Evolutionary conservation across 2,888 invertebrate genomes (phyloP).

Genomic region (Melikaiella ostensackeni): DNA sequence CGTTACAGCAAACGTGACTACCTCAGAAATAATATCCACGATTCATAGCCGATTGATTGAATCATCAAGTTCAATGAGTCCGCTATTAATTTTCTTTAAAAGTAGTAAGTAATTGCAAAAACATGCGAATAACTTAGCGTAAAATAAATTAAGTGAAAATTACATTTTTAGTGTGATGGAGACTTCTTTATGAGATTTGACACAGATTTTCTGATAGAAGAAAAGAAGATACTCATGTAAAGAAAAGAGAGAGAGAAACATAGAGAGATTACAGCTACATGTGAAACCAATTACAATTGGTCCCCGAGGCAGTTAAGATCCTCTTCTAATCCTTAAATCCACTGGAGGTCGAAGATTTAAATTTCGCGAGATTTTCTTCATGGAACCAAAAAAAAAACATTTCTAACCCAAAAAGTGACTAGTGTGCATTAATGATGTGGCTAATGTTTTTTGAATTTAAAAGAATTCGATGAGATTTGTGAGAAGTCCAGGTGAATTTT

Average conservation of each 20-base stretch:
- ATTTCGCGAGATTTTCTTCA: conserved; percentile 17
- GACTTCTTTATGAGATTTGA: conserved; percentile 1
- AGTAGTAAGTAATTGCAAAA: not conserved
- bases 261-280: conserved; percentile 4
- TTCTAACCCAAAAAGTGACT: too few species aligned
- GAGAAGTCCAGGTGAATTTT: too few species aligned
- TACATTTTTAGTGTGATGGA: too few species aligned
- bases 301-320: conserved; percentile 9
- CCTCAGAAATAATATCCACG: not conserved
- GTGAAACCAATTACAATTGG: conserved; percentile 4
- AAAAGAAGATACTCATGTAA: not conserved
- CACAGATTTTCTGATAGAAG: not conserved
- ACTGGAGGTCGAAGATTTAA: conserved; percentile 14
- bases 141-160: not conserved
- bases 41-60: conserved; percentile 13
- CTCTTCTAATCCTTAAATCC: too few species aligned
- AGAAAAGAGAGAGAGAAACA: not conserved
- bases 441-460: too few species aligned
- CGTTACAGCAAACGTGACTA: conserved; percentile 14
- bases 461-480: too few species aligned
- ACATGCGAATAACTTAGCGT: not conserved
- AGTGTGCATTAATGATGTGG: too few species aligned
- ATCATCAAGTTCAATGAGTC: not conserved
- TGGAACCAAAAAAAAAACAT: too few species aligned
- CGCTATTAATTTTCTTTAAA: not conserved